Evolutionary conservation across 2,113 vertebrate genomes (phyloP).

Genomic region (Baryphthengus martii): DNA sequence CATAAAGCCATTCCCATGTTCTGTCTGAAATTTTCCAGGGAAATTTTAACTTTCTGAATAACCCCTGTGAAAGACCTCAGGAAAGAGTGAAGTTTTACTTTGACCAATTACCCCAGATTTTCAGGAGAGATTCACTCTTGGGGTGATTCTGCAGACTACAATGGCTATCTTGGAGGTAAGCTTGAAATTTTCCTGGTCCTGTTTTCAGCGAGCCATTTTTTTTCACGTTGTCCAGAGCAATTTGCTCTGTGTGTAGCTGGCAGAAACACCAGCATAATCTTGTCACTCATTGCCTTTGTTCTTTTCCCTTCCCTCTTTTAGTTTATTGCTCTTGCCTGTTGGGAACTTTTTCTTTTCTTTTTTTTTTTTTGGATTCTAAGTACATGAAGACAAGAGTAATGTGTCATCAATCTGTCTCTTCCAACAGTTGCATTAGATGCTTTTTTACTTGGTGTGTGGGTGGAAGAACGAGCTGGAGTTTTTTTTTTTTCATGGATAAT

Average conservation of each 20-base stretch:
- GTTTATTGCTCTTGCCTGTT: not conserved
- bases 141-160: not conserved
- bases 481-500: constrained; percentile 7
- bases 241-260: not conserved
- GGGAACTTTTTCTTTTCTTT: not conserved
- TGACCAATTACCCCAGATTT: not conserved
- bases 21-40: not conserved
- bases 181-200: not conserved
- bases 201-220: not conserved
- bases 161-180: not conserved
- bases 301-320: not conserved
- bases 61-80: not conserved
- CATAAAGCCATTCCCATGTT: not conserved
- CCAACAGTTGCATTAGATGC: constrained; percentile 3
- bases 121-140: not conserved
- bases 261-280: not conserved
- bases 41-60: not conserved
- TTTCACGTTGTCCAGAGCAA: not conserved
- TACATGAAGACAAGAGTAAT: not conserved
- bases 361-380: not conserved
- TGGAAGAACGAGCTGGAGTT: not conserved
- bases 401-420: constrained; percentile 7
- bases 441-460: not conserved
- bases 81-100: not conserved
- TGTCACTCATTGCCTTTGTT: not conserved